Evolutionary conservation across 2,113 vertebrate genomes (phyloP).

Genomic region (Psophia crepitans): DNA sequence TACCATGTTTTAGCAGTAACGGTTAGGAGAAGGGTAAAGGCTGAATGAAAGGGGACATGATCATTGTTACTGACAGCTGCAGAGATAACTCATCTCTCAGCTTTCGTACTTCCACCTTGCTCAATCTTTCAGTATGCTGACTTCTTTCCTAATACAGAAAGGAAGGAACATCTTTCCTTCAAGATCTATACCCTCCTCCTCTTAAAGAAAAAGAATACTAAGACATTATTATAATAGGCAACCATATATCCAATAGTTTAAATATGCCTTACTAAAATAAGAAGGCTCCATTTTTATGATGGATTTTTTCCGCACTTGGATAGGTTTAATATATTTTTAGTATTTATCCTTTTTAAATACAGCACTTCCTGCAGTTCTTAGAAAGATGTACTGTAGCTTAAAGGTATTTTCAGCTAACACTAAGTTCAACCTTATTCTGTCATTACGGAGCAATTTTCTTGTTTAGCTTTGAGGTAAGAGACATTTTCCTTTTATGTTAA

Average conservation of each 20-base stretch:
- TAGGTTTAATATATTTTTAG: not conserved
- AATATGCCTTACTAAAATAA: not conserved
- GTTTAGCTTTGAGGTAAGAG: not conserved
- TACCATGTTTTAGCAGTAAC: not conserved
- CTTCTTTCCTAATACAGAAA: not conserved
- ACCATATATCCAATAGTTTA: not conserved
- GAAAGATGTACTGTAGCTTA: not conserved
- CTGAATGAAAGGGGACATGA: not conserved
- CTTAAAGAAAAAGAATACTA: not conserved
- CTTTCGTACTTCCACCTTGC: not conserved
- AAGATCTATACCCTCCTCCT: not conserved
- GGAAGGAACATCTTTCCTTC: not conserved
- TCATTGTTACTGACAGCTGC: not conserved
- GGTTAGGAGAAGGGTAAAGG: not conserved
- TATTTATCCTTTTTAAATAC: not conserved
- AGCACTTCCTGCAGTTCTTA: not conserved
- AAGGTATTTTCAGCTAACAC: not conserved
- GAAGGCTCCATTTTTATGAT: not conserved
- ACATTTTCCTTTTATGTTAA: not conserved
- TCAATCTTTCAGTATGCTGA: not conserved
- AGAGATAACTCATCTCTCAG: not conserved
- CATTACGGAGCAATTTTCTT: not conserved
- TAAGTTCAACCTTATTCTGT: not conserved
- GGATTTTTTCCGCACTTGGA: not conserved
- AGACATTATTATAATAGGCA: not conserved